phyloP scores from a whole-genome alignment of 64 coral and sea anemone genomes.

The Actinia tenebrosa region DNA sequence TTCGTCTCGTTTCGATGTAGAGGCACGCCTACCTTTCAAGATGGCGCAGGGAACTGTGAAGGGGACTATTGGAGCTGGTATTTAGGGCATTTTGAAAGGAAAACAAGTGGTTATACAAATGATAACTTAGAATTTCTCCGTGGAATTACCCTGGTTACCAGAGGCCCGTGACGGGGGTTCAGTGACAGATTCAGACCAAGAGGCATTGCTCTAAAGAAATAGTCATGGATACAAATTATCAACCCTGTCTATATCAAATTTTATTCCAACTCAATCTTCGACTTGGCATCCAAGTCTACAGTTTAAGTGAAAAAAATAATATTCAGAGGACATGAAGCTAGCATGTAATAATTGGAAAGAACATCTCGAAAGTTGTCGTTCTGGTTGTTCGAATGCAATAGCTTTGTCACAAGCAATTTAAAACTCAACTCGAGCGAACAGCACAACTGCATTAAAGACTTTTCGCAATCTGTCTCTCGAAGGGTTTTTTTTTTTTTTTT shows the following conservation, averaged over 20 bases:
- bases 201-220: not conserved
- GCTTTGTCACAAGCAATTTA: not conserved
- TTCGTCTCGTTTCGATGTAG: too few species aligned
- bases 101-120: too few species aligned
- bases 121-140: too few species aligned
- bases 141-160: too few species aligned
- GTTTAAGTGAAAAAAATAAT: not conserved
- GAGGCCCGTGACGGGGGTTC: too few species aligned
- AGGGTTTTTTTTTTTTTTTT: not conserved
- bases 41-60: too few species aligned
- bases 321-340: not conserved
- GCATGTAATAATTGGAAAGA: not conserved
- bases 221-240: not conserved
- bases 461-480: not conserved
- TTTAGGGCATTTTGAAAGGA: too few species aligned
- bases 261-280: not conserved
- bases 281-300: not conserved
- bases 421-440: not conserved
- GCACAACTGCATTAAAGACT: not conserved
- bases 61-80: too few species aligned
- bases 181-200: too few species aligned
- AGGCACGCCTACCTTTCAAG: too few species aligned
- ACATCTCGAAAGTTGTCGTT: not conserved
- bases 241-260: not conserved
- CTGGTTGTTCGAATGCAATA: not conserved